phyloP scores from a whole-genome alignment of 2,888 invertebrate species.

The Thecocarcelia acutangulata region DNA sequence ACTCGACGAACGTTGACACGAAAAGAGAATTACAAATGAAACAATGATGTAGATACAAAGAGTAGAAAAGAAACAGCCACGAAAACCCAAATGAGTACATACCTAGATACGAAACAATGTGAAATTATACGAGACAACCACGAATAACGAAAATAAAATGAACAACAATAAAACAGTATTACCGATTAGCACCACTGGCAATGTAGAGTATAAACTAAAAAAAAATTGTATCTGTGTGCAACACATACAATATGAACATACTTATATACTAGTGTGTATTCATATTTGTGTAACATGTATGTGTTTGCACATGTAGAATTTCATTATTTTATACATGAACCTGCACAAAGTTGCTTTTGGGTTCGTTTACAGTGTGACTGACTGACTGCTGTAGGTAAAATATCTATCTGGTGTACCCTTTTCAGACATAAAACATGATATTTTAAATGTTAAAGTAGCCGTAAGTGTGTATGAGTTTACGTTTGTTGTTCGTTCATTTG shows the following conservation, averaged over 20 bases:
- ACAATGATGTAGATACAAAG: conserved; percentile 9
- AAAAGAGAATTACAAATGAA: conserved; percentile 50
- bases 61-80: not conserved
- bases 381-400: conserved; percentile 3
- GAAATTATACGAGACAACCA: conserved; percentile 35
- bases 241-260: conserved; percentile 10
- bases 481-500: conserved; percentile 31
- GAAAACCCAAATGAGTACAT: conserved; percentile 9
- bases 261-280: not conserved
- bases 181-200: conserved; percentile 57
- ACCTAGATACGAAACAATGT: conserved; percentile 10
- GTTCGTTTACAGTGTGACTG: conserved; percentile 51
- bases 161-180: conserved; percentile 54
- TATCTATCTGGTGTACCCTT: conserved; percentile 8
- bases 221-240: too few species aligned
- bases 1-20: conserved; percentile 14
- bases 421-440: not conserved
- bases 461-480: conserved; percentile 26
- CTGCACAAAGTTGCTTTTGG: conserved; percentile 58
- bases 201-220: conserved; percentile 25
- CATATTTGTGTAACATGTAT: not conserved
- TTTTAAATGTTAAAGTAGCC: conserved; percentile 17
- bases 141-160: conserved; percentile 32
- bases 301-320: conserved; percentile 24
- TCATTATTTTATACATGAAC: conserved; percentile 57